Evolutionary conservation across 2,113 vertebrate species (phyloP), one percentile per base, ranked within the genome.

Genomic region (Prunella himalayana): DNA sequence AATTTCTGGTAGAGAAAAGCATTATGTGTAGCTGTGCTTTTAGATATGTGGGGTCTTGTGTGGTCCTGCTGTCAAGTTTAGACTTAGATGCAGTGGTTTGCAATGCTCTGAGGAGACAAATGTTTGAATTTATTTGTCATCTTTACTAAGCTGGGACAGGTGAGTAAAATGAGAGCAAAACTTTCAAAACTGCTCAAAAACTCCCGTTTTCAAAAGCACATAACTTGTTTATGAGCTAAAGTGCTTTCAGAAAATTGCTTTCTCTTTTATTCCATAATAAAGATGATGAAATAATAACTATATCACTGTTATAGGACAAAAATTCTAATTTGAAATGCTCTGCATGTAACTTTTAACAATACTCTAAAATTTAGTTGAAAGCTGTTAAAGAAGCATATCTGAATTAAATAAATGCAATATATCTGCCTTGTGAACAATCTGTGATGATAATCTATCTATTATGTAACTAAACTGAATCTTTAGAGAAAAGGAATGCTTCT

Each of bases 401-500:
- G 70, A 69, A 88, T 95, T 95, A 94, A 94, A 91, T 90, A 93
- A 93, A 65, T 75, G 50, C 30, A 71, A 37, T 91, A 25, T 86
- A 92, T 97, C 80, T 97, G 75, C 69, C 28, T 65, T 45, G 57
- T 80, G 95, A 91, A 92, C 59, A 82, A 49, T 69, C 78, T 7
- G 35, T 37, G 73, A 59, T 50, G 56, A 11, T 81, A 75, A 59
- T 77, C 90, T 90, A 63, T 95, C 69, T 94, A 20, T 88, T 96
- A 78, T 82, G 53, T 89, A 82, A 63, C 50, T 66, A 81, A 95
- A 64, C 6, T 23, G 15, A 91, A 64, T 88, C 86, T 94, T 95
- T 88, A 95, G 86, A 94, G 83, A 69, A 91, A 90, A 77, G 81
- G 57, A 95, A 60, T 93, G 60, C 50, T 82, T 95, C 90, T 77